phyloP scores from a whole-genome alignment of 1,140 invertebrate genomes.

The Helicoverpa armigera region DNA sequence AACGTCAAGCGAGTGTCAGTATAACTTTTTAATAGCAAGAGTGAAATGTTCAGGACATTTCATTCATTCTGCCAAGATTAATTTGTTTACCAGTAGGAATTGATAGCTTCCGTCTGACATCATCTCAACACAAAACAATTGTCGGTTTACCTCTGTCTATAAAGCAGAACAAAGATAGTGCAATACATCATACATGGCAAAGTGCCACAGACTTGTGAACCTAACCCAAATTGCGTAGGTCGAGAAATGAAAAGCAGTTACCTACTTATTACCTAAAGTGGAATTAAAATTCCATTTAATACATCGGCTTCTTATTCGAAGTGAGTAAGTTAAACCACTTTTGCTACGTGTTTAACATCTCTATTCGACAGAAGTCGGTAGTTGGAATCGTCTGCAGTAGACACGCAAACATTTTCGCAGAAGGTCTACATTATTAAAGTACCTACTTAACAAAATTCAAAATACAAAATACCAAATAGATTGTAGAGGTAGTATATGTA shows the following conservation, averaged over 20 bases:
- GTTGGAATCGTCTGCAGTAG: neutral
- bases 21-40: no score
- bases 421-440: neutral
- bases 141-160: no score
- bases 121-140: no score
- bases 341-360: slow-evolving; percentile 14
- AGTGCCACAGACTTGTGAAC: neutral
- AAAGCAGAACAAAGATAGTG: no score
- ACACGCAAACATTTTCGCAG: neutral
- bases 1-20: no score
- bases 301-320: slow-evolving; percentile 7
- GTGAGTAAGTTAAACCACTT: slow-evolving; percentile 6
- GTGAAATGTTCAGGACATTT: no score
- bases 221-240: slow-evolving; percentile 29
- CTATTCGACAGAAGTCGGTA: neutral
- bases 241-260: slow-evolving; percentile 26
- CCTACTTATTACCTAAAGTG: slow-evolving; percentile 23
- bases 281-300: slow-evolving; percentile 13
- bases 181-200: neutral
- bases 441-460: neutral
- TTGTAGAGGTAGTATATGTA: no score
- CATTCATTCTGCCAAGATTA: no score
- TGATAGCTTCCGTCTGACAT: no score
- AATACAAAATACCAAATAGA: no score
- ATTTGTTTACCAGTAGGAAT: no score